A percentile compares a stretch with the other conserved stretches of the same genome.
Evolutionary conservation across 2,888 invertebrate species (phyloP).

Genomic region (Nomada ferruginata): DNA sequence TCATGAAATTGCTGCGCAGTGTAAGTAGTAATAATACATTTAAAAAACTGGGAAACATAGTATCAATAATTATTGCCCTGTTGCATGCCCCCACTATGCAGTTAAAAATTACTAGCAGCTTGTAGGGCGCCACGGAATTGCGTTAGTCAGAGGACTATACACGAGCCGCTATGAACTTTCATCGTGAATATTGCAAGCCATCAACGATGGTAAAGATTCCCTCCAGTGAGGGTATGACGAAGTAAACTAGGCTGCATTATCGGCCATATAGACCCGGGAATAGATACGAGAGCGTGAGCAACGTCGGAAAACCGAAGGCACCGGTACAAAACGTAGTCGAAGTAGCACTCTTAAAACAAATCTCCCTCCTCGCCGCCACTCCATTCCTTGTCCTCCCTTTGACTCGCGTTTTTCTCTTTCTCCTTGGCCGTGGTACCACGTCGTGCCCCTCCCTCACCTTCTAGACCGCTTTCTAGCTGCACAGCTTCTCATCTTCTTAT

Average conservation of each 20-base stretch:
- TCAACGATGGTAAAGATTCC: constrained; percentile 58
- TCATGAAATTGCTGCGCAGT: no score
- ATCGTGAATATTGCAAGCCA: constrained; percentile 58
- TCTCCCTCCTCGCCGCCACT: constrained; percentile 9
- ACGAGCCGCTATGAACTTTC: constrained; percentile 50
- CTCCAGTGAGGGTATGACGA: constrained; percentile 23
- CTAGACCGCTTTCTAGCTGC: constrained; percentile 55
- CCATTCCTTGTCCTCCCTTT: constrained; percentile 13
- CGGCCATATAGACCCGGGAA: constrained; percentile 59
- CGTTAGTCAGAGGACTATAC: constrained; percentile 25
- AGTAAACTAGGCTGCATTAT: constrained; percentile 64
- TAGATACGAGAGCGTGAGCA: constrained; percentile 49
- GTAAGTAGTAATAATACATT: no score
- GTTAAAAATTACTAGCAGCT: constrained; percentile 34
- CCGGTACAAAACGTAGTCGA: constrained; percentile 24
- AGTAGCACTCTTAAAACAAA: constrained; percentile 48
- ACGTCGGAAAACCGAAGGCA: constrained; percentile 35
- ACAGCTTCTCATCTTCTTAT: constrained; percentile 55
- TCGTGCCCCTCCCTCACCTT: constrained; percentile 5
- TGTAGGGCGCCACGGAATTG: constrained; percentile 6
- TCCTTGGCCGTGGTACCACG: constrained; percentile 10
- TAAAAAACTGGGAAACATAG: no score
- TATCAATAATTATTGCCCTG: no score
- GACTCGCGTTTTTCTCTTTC: constrained; percentile 41
- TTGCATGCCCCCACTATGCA: not conserved